Evolutionary conservation across 2,888 invertebrate genomes (phyloP), one percentile per base, ranked within the genome.

Genomic region (Drosophila mulleri): DNA sequence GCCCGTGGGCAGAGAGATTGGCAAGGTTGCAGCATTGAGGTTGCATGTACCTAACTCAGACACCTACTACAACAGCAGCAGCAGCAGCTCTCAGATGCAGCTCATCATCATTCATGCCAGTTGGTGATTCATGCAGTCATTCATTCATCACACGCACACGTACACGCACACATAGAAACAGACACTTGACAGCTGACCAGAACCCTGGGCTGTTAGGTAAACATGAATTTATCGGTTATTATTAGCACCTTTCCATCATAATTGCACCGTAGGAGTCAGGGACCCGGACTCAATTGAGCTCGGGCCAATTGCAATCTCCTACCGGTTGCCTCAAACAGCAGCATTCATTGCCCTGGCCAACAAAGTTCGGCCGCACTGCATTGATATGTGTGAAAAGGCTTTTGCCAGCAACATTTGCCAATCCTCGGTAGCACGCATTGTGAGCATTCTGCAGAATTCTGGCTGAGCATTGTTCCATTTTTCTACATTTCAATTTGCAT

Each of bases 171-270:
- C 29, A 8, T 8, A 2, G 8, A 62, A 54, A 53, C 64, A 58
- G 59, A 71, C 87, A 86, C 84, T 85, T 88, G 88, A 83, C 87
- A 86, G 87, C 80, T 87, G 82, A 83, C 77, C 88, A 80, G 76
- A 54, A 63, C 57, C 75, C 67, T 67, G 74, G 82, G 79, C 84
- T 88, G 85, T 90, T 88, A 91, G 88, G 86, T 90, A 92, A 91
- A 91, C 91, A 91, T 80, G 85, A 91, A 91, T 92, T 91, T 90
- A 89, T 89, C 92, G 92, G 86, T 90, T 90, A 89, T 89, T 89
- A 90, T 88, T 88, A 87, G 88, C 90, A 91, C 91, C 91, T 92
- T 91, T 92, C 78, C 84, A 88, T 78, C 87, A 92, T 92, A 91
- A 92, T 92, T 92, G 82, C 91, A 83, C 91, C 86, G 83, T 88